phyloP scores from a whole-genome alignment of 2,888 invertebrate genomes.

The Physocephala rufipes region DNA sequence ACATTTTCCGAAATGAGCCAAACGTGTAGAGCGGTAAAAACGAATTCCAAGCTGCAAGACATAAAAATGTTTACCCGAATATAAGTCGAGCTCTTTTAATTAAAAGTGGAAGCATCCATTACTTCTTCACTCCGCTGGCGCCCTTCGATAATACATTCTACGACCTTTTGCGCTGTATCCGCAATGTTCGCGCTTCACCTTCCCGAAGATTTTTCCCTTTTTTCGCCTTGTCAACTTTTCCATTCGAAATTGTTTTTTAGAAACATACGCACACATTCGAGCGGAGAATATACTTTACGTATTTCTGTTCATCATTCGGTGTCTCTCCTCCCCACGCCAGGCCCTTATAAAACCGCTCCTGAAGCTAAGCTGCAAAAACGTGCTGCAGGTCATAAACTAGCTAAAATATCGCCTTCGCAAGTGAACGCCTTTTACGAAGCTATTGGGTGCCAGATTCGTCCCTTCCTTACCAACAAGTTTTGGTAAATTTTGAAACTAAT shows the following conservation, averaged over 20 bases:
- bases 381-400: not conserved
- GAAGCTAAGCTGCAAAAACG: not conserved
- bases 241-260: constrained; percentile 17
- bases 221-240: constrained; percentile 26
- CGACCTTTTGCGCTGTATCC: not conserved
- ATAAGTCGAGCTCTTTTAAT: constrained; percentile 20
- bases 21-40: not conserved
- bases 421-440: no score
- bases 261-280: not conserved
- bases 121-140: not conserved
- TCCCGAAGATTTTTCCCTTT: constrained; percentile 38
- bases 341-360: no score
- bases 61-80: constrained; percentile 7
- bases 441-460: no score
- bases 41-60: constrained; percentile 4
- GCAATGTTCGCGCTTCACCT: constrained; percentile 25
- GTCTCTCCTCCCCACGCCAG: not conserved
- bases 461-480: no score
- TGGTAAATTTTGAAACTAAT: no score
- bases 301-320: not conserved
- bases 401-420: no score
- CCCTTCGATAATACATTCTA: not conserved
- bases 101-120: constrained; percentile 21
- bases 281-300: not conserved
- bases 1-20: not conserved